Percentiles rank a stretch among this genome's conserved stretches.
These are phyloP conservation scores for Papilio dardanus DNA, from an alignment of 1,140 invertebrate species.

Conservation along the genomic window DNA sequence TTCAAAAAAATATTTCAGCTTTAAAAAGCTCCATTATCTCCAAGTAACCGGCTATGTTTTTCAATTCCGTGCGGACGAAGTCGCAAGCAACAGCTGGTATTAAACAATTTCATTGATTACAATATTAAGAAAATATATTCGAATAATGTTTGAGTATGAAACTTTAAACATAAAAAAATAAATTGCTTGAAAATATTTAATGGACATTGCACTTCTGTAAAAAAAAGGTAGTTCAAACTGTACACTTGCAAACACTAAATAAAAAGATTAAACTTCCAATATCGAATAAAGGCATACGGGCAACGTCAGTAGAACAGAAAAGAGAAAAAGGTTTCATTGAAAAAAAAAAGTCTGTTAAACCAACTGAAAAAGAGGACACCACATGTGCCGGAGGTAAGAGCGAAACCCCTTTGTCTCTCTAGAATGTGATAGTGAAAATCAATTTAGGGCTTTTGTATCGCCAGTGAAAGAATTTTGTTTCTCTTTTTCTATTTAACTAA, in stretches of 20 bases:
- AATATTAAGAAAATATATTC: too few species aligned
- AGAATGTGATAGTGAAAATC: slow-evolving; percentile 25
- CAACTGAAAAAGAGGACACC: slow-evolving; percentile 24
- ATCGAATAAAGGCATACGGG: neutral
- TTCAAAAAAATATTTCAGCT: too few species aligned
- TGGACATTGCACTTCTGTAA: neutral
- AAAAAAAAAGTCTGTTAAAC: slow-evolving; percentile 22
- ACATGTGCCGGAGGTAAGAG: slow-evolving; percentile 11
- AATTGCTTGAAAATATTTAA: neutral
- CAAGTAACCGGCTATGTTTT: too few species aligned
- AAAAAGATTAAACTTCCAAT: slow-evolving; percentile 8
- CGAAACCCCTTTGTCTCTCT: slow-evolving; percentile 21
- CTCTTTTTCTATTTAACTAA: slow-evolving; percentile 6
- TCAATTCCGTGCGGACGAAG: too few species aligned
- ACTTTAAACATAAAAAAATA: too few species aligned
- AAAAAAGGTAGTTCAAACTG: neutral
- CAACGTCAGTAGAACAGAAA: slow-evolving; percentile 12
- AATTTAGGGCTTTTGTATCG: slow-evolving; percentile 21
- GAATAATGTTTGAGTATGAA: too few species aligned
- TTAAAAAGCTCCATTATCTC: too few species aligned
- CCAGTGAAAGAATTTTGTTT: slow-evolving; percentile 8
- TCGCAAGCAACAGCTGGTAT: too few species aligned
- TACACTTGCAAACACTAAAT: neutral
- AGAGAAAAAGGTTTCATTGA: slow-evolving; percentile 11
- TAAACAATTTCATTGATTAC: too few species aligned